Conservation (phyloP, 2,113 vertebrate species). For the Tachysurus fulvidraco region DNA sequence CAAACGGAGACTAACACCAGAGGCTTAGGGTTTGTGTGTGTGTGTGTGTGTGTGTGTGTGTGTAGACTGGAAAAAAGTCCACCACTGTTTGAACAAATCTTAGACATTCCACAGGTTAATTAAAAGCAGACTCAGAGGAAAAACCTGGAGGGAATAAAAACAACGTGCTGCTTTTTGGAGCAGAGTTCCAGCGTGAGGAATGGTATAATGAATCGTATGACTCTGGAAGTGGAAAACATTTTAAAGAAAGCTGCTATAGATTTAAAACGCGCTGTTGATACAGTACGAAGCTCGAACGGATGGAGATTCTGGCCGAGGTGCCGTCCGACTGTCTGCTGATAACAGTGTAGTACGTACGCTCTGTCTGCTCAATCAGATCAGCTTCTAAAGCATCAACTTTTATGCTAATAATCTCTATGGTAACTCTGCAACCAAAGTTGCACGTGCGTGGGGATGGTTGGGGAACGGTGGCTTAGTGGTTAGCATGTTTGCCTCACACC, state of each 20-base stretch:
- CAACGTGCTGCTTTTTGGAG: neutral
- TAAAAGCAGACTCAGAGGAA: constrained; percentile 42
- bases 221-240: neutral
- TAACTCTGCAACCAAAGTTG: neutral
- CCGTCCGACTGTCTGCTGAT: too few relatives aligned
- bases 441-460: too few relatives aligned
- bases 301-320: too few relatives aligned
- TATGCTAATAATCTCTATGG: neutral
- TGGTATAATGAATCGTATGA: neutral
- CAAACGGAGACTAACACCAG: neutral
- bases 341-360: neutral
- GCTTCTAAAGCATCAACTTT: neutral
- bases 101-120: constrained; percentile 50
- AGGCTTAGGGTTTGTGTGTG: constrained; percentile 8
- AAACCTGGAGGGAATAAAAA: constrained; percentile 1
- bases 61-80: constrained; percentile 13
- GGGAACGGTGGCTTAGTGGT: too few relatives aligned
- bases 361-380: neutral
- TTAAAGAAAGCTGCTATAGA: neutral
- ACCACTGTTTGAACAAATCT: constrained; percentile 27
- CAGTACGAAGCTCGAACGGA: too few relatives aligned
- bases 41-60: too few relatives aligned
- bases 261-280: neutral
- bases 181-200: neutral
- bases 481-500: too few relatives aligned